Evolutionary conservation across 2,113 vertebrate species (phyloP).

Genomic region (Scomber colias): DNA sequence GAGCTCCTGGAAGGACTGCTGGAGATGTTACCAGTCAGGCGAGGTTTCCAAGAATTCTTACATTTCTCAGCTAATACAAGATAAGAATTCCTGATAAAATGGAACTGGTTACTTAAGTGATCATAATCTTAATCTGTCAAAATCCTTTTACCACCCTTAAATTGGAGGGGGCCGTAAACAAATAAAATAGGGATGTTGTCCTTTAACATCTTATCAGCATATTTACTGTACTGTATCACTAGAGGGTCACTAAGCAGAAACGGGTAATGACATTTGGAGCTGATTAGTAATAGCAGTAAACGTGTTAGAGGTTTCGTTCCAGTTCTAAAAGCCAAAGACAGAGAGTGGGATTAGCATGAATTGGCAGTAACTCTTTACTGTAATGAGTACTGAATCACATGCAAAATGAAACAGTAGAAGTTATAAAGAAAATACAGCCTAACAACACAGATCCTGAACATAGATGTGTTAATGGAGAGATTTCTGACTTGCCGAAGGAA

Average conservation of each 20-base stretch:
- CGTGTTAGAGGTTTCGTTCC: not conserved
- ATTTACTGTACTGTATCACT: slow-evolving; percentile 16
- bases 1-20: slow-evolving; percentile 21
- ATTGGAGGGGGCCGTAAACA: not conserved
- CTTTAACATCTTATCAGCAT: not conserved
- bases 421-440: slow-evolving; percentile 3
- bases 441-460: not conserved
- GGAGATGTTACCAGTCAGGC: slow-evolving; percentile 28
- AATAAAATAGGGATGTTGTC: not conserved
- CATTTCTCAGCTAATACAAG: slow-evolving; percentile 14
- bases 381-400: not conserved
- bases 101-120: not conserved
- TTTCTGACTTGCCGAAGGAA: not conserved
- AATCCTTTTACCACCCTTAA: slow-evolving; percentile 25
- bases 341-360: slow-evolving; percentile 16
- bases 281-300: not conserved
- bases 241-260: not conserved
- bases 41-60: slow-evolving; percentile 37
- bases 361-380: slow-evolving; percentile 4
- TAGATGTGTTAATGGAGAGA: not conserved
- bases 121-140: slow-evolving; percentile 38
- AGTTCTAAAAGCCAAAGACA: slow-evolving; percentile 1
- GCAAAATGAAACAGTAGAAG: slow-evolving; percentile 6
- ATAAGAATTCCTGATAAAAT: slow-evolving; percentile 27
- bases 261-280: not conserved